Conservation (phyloP, 2,113 vertebrate genomes). For the Rissa tridactyla region DNA sequence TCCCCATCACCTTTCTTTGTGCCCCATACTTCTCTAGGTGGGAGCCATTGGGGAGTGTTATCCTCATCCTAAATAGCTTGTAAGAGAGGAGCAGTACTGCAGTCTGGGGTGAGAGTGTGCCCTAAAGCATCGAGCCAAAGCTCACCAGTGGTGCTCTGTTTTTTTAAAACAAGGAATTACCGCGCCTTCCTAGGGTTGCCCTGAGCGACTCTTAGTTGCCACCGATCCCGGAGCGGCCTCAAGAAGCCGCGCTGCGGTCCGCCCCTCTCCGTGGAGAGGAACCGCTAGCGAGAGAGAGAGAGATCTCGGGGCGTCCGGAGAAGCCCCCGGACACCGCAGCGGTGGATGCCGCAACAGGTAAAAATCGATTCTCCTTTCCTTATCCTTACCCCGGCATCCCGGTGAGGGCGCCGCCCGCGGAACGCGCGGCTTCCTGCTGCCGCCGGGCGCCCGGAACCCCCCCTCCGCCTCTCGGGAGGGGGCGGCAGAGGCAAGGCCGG, state of each 20-base stretch:
- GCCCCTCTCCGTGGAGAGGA: neutral
- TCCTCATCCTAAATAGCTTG: neutral
- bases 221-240: accelerated
- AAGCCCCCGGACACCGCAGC: too few relatives aligned
- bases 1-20: too few relatives aligned
- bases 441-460: neutral
- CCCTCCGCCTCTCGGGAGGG: neutral
- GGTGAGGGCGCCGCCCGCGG: too few relatives aligned
- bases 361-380: accelerated
- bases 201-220: accelerated
- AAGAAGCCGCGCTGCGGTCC: neutral
- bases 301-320: neutral
- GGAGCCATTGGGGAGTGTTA: accelerated
- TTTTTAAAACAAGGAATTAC: too few relatives aligned
- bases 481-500: neutral
- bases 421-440: neutral
- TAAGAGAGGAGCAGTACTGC: neutral
- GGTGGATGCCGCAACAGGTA: too few relatives aligned
- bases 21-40: neutral
- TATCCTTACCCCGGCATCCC: neutral
- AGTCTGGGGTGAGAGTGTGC: neutral
- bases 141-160: neutral
- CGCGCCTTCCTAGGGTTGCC: neutral
- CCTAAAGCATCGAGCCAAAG: neutral
- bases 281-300: neutral